Conservation (phyloP, 2,113 vertebrate genomes). For the Varanus salvator region DNA sequence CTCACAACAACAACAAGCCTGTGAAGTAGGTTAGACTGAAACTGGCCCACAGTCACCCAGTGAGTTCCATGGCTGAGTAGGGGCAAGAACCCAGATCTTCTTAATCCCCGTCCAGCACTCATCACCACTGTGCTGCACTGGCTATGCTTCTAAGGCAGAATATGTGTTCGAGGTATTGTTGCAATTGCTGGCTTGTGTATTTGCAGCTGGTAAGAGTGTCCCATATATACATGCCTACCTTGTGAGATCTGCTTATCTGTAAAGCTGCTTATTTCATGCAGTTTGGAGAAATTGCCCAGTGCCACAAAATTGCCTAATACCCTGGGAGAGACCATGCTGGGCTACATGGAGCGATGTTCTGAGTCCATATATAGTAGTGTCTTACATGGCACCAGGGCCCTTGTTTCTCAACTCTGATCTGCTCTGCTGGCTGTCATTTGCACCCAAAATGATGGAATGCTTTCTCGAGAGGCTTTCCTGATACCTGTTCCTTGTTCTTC, state of each 20-base stretch:
- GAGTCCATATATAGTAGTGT: background rate
- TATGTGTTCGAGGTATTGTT: background rate
- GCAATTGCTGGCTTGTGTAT: background rate
- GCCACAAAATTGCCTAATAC: background rate
- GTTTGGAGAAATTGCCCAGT: background rate
- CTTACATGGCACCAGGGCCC: background rate
- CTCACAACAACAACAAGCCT: no score
- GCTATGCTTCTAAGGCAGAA: background rate
- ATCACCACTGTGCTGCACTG: no score
- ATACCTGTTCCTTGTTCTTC: no score
- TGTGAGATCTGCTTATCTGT: background rate
- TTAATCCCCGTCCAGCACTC: no score
- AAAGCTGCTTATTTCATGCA: background rate
- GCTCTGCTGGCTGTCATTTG: no score
- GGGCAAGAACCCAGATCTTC: no score
- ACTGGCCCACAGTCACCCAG: no score
- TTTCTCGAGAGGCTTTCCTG: no score
- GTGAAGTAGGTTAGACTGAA: no score
- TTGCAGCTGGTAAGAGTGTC: accelerated
- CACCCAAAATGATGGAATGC: no score
- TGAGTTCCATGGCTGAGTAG: no score
- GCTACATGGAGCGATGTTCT: background rate
- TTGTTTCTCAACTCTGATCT: no score
- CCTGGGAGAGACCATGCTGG: background rate
- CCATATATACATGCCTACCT: background rate